Percentiles rank a stretch among this genome's conserved stretches.
phyloP scores from a whole-genome alignment of 2,113 vertebrate genomes.

The Myiozetetes cayanensis region DNA sequence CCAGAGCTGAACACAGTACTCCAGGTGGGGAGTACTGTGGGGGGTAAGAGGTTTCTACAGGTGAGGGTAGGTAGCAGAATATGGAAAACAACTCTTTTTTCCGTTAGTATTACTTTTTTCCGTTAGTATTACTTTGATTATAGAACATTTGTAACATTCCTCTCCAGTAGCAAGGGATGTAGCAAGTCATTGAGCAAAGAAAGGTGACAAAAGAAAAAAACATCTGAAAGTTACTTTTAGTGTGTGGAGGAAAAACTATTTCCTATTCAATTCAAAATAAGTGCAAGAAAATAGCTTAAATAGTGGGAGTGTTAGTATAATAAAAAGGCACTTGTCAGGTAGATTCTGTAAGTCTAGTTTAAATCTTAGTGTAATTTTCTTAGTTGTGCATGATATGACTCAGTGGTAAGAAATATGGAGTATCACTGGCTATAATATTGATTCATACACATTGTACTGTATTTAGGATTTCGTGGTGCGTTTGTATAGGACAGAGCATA shows the following conservation, averaged over 20 bases:
- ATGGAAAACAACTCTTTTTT: slow-evolving; percentile 6
- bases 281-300: neutral
- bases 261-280: neutral
- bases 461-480: neutral
- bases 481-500: neutral
- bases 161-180: neutral
- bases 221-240: neutral
- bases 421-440: neutral
- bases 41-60: neutral
- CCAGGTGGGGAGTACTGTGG: neutral
- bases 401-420: neutral
- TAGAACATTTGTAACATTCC: neutral
- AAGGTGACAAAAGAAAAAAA: neutral
- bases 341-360: neutral
- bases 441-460: neutral
- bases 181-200: neutral
- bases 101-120: neutral
- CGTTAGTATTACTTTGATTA: neutral
- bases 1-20: neutral
- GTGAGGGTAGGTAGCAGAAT: neutral
- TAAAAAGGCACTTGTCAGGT: neutral
- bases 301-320: neutral
- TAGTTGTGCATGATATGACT: neutral
- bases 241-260: neutral
- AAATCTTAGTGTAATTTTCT: neutral